Base-by-base conservation (phyloP, 2,797 vertebrate species). In the Florisuga fusca region DNA sequence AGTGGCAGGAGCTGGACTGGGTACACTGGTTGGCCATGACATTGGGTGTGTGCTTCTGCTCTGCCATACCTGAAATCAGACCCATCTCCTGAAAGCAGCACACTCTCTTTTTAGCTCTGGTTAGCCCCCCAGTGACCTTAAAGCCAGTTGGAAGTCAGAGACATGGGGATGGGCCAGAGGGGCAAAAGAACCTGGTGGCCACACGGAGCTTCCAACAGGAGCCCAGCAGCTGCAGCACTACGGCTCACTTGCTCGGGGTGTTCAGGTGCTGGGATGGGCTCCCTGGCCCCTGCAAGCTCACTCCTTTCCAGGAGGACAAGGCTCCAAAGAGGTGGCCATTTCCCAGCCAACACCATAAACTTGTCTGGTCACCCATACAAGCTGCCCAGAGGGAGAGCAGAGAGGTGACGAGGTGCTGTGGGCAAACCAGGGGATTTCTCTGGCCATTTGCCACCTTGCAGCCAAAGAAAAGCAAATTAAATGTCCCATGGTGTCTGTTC, bases 1-100 rank as follows among this genome's bases (percentile, higher is more conserved):
- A 0, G 33, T 1, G 1, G 64, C 1, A 23, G 58, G 36, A 36
- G 59, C 54, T n/a, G 45, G n/a, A 11, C 9, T 2, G 3, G 6
- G 45, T 9, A 50, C 20, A 36, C 17, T 1, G 0, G 27, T 26
- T 55, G 34, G 64, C 16, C 6, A 2, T 2, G 16, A 45, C n/a
- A 26, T 29, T 14, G 5, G 12, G 77, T 20, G 23, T 5, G 63
- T 25, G 50, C 63, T 55, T 55, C 11, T n/a, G 7, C 15, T 13
- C 45, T 1, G 1, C 8, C 7, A 36, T 6, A 72, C 26, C 59
- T 4, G 38, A 53, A 46, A 46, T 12, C 34, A 53, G 10, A 58
- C 17, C 16, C 8, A 10, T 6, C 33, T 6, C 34, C 4, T 17
- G 51, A 36, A 71, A 71, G 51, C 66, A 46, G 72, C 19, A 7